These are phyloP conservation scores for Ceratothoa steindachneri DNA, from an alignment of 2,888 invertebrate genomes.

Conservation along the genomic window DNA sequence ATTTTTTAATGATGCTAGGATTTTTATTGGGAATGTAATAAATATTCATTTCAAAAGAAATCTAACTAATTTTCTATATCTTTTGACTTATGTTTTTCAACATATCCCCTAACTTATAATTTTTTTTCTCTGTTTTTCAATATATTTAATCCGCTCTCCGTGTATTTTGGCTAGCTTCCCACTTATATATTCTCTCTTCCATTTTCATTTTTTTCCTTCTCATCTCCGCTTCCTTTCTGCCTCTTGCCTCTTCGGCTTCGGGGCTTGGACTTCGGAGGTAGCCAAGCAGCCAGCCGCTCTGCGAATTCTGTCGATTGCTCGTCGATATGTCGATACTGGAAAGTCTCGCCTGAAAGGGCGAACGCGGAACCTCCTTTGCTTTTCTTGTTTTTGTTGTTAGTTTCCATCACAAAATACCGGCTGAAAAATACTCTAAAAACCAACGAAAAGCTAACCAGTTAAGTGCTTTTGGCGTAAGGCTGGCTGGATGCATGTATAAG, in stretches of 20 bases:
- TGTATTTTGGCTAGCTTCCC: too few species aligned
- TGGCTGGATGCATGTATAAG: too few species aligned
- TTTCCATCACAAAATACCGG: background rate
- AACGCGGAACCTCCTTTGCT: background rate
- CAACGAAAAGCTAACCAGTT: background rate
- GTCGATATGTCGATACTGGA: constrained; percentile 8
- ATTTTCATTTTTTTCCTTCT: background rate
- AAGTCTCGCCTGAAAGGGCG: background rate
- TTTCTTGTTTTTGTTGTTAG: background rate
- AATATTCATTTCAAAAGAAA: too few species aligned
- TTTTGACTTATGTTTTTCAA: too few species aligned
- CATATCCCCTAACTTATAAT: too few species aligned
- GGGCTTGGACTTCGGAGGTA: background rate
- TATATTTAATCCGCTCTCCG: too few species aligned
- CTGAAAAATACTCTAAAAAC: background rate
- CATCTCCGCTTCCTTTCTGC: background rate
- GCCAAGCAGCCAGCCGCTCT: background rate
- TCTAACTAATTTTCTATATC: too few species aligned
- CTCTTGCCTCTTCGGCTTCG: background rate
- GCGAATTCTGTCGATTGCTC: background rate
- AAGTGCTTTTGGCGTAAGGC: background rate
- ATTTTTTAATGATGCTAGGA: too few species aligned
- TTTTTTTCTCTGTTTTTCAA: too few species aligned
- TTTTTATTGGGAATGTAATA: too few species aligned
- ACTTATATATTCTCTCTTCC: background rate